Conservation (phyloP, 2,888 invertebrate genomes). For the Ditylenchus weischeri region DNA sequence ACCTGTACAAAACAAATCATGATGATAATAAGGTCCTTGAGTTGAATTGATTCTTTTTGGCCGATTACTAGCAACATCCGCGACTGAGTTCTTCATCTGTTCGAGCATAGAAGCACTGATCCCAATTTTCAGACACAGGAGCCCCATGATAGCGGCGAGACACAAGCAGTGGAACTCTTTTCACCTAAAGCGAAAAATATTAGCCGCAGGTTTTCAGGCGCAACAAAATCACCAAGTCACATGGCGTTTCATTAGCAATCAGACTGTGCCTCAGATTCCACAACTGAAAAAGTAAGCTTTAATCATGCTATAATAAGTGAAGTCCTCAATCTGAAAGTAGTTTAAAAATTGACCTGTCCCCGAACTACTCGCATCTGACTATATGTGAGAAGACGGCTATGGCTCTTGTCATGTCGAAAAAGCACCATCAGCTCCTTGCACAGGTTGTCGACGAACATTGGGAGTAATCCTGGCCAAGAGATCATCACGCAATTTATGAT, state of each 20-base stretch:
- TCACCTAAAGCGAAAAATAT: conserved; percentile 14
- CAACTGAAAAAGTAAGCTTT: conserved; percentile 13
- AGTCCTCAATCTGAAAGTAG: background rate
- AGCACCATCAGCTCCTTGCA: conserved; percentile 60
- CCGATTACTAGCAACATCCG: background rate
- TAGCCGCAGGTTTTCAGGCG: no score
- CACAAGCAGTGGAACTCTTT: conserved; percentile 39
- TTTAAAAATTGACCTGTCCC: conserved; percentile 33
- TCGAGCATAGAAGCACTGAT: conserved; percentile 12
- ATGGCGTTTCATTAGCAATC: conserved; percentile 37
- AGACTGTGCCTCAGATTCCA: conserved; percentile 44
- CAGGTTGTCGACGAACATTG: conserved; percentile 44
- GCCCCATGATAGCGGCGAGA: conserved; percentile 14
- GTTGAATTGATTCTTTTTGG: background rate
- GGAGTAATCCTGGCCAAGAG: conserved; percentile 41
- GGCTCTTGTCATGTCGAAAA: conserved; percentile 66
- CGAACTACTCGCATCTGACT: conserved; percentile 48
- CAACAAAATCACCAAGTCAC: conserved; percentile 31
- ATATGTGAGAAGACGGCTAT: conserved; percentile 41
- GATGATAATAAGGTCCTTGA: no score
- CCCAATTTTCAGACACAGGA: conserved; percentile 12
- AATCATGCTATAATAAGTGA: background rate
- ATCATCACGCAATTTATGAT: conserved; percentile 36
- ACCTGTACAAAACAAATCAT: no score
- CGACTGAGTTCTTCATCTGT: conserved; percentile 4